Evolutionary conservation across 2,797 vertebrate genomes (phyloP), one percentile per base, ranked within the genome.

Genomic region (Sebastes hubbsi): DNA sequence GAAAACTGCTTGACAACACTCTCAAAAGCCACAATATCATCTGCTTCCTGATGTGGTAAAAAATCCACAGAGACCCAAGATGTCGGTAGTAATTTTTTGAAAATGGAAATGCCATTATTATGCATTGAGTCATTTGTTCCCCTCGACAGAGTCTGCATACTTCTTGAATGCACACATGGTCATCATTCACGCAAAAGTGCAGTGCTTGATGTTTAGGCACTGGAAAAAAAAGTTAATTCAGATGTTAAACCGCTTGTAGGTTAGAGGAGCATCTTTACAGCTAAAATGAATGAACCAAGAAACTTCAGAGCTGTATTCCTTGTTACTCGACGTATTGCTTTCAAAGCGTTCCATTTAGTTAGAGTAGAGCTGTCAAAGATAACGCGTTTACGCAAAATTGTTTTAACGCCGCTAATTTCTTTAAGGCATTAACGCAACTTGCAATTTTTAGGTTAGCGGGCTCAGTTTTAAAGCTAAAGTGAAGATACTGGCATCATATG

Each of bases 91-190:
- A 29, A 66, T 80, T 79, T 71, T 2, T 49, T 22, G 1, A 54
- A 77, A 68, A 30, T 78, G 65, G 61, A 79, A 85, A 74, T 54
- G 69, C 14, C 64, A 67, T 68, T 62, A 36, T 79, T 56, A 72
- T 25, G 22, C 61, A 54, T 4, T 65, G 24, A 72, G 62, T 80
- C 70, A 83, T 75, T 61, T 66, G 25, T 66, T 79, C 70, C 71
- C 18, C 8, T 18, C 3, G 9, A 63, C 70, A 64, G 61, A 59
- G 54, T 75, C 62, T 68, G 80, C 56, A 62, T 72, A 36, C 55
- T 81, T 75, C 14, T 75, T 75, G 16, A 62, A 66, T 67, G 61
- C 49, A 60, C 61, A 38, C 52, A 68, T 59, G 25, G 34, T 22
- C 16, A 3, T 73, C 71, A 25, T 38, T 74, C 58, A 38, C 32